Conservation (phyloP, 2,797 vertebrate genomes). For the Anguilla anguilla region DNA sequence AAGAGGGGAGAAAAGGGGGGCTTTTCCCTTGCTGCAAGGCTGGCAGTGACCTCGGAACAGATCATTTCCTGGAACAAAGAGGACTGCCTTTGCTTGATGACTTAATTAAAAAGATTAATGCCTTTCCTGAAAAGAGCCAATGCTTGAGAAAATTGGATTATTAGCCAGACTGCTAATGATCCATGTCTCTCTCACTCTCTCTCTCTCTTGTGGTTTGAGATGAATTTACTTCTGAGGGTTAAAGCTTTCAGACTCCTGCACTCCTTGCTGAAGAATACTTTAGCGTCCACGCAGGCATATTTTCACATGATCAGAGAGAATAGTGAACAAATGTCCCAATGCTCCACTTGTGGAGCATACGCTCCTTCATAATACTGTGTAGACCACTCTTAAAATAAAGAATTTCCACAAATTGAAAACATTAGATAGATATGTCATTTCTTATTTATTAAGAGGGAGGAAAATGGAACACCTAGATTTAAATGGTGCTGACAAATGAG, state of each 20-base stretch:
- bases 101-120: conserved; percentile 38
- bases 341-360: not conserved
- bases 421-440: no score
- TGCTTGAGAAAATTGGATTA: conserved; percentile 31
- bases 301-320: not conserved
- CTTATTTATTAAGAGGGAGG: not conserved
- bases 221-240: conserved; percentile 21
- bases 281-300: not conserved
- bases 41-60: conserved; percentile 23
- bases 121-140: conserved; percentile 22
- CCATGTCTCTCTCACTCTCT: not conserved
- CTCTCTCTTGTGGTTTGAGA: conserved; percentile 14
- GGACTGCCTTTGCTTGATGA: conserved; percentile 20
- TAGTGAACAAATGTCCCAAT: not conserved
- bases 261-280: not conserved
- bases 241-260: not conserved
- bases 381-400: not conserved
- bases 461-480: not conserved
- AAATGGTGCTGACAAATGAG: not conserved
- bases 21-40: not conserved
- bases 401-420: no score
- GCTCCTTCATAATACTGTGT: not conserved
- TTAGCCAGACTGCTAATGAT: conserved; percentile 26
- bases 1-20: not conserved
- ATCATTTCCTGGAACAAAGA: conserved; percentile 30